Evolutionary conservation across 2,888 invertebrate species (phyloP).

Genomic region (Zeuzera pyrina): DNA sequence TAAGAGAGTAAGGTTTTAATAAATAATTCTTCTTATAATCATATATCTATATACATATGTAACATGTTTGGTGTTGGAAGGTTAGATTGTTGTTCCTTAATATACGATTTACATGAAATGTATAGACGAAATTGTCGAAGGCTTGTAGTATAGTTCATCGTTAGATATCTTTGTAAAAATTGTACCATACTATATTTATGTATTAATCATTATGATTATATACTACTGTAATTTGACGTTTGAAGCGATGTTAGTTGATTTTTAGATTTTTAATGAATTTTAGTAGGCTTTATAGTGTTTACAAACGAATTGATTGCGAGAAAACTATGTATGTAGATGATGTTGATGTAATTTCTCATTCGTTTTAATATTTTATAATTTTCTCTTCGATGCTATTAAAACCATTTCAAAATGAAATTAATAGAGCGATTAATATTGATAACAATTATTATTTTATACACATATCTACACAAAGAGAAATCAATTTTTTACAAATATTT

Average conservation of each 20-base stretch:
- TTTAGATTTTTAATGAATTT: slow-evolving; percentile 19
- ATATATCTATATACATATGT: not conserved
- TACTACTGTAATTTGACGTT: slow-evolving; percentile 33
- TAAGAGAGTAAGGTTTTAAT: slow-evolving; percentile 3
- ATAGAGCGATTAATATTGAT: slow-evolving; percentile 3
- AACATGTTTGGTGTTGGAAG: too few species aligned
- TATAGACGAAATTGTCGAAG: not conserved
- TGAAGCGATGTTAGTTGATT: slow-evolving; percentile 45
- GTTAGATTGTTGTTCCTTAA: too few species aligned
- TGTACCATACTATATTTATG: slow-evolving; percentile 24
- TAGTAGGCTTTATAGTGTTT: slow-evolving; percentile 34
- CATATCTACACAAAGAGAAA: too few species aligned
- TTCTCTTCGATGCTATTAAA: too few species aligned
- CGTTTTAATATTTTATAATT: too few species aligned
- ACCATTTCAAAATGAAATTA: too few species aligned
- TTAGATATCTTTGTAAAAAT: slow-evolving; percentile 28
- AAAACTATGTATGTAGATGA: too few species aligned
- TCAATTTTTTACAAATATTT: too few species aligned
- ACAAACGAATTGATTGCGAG: slow-evolving; percentile 18
- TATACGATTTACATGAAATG: not conserved
- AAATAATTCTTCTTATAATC: slow-evolving; percentile 7
- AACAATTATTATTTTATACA: not conserved
- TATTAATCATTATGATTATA: slow-evolving; percentile 7
- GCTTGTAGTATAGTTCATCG: slow-evolving; percentile 19
- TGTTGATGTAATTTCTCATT: too few species aligned